Base-by-base conservation (phyloP, 2,113 vertebrate species). In the Himantopus leucocephalus region DNA sequence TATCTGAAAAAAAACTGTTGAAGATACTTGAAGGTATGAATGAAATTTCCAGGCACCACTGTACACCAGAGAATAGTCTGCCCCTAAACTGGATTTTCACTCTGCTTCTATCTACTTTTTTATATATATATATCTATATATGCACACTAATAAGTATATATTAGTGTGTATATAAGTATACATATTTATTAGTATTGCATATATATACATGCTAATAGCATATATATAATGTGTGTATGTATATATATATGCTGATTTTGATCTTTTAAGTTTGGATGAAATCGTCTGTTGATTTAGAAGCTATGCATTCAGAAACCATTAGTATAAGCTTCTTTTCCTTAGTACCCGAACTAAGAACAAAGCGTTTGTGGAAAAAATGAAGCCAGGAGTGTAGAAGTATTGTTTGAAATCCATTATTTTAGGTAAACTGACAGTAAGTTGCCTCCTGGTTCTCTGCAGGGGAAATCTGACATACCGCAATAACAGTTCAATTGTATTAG, bases 21-120 rank as follows among this genome's bases (percentile, higher is more conserved):
- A 99, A 99, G 97, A 99, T 99, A 95, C 98, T 99, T 92, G 98
- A 99, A 96, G 99, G 99, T 99, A 98, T 98, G 97, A 88, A 68
- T 41, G 47, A n/a, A 59, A 80, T 64, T 83, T 82, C 5, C 55
- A 29, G 58, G 60, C 23, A 50, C 11, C 20, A 10, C 60, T 75
- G 34, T 64, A 59, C 19, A 39, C 18, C 32, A 74, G 23, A 56
- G 23, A 71, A 59, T 11, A 89, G 34, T 58, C 48, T 84, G 34
- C 29, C 5, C 75, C 26, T 81, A 35, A 67, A 48, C 20, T 0
- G 3, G 12, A 30, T 81, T 88, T 88, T 53, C 47, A 62, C 30
- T 93, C 34, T 1, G 2, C 45, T 67, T 89, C 50, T 85, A 27
- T 23, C 43, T 85, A 10, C 48, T 24, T 50, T 23, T 37, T 37